Percentiles rank a stretch among this genome's conserved stretches.
These are phyloP conservation scores for Rhynchomys soricoides DNA, from an alignment of 2,113 vertebrate species.

Conservation along the genomic window DNA sequence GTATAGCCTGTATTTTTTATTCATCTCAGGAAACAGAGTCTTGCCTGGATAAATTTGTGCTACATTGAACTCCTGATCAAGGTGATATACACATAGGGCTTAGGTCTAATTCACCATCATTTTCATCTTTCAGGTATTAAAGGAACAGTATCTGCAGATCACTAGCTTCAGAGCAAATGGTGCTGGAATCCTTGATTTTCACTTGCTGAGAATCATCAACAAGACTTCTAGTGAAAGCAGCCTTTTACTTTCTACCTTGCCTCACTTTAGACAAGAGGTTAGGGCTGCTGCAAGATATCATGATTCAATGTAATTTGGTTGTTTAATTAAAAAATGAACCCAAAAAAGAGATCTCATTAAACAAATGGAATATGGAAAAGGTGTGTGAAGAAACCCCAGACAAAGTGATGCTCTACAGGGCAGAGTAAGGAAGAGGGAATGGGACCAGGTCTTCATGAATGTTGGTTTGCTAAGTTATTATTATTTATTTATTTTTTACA, in stretches of 20 bases:
- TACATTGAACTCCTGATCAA: too few relatives aligned
- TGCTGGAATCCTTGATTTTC: not conserved
- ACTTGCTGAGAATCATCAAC: not conserved
- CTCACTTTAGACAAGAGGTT: not conserved
- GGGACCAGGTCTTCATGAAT: not conserved
- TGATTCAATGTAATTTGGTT: not conserved
- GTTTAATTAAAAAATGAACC: not conserved
- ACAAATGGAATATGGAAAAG: not conserved
- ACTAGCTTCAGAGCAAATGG: not conserved
- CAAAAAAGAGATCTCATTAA: not conserved
- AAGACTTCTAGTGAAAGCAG: not conserved
- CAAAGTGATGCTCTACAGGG: not conserved
- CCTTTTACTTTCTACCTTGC: not conserved
- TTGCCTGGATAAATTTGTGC: not conserved
- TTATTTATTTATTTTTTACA: not conserved
- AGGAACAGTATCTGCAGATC: too few relatives aligned
- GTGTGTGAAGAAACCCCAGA: not conserved
- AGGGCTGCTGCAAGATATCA: too few relatives aligned
- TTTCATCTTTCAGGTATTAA: not conserved
- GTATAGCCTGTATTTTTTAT: not conserved
- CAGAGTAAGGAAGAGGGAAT: not conserved
- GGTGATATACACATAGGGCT: not conserved
- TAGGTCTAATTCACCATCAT: not conserved
- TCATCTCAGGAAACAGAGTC: not conserved
- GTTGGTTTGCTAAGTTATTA: not conserved